These are phyloP conservation scores for Salpingus planirostris DNA, from an alignment of 2,888 invertebrate genomes.

Conservation along the genomic window DNA sequence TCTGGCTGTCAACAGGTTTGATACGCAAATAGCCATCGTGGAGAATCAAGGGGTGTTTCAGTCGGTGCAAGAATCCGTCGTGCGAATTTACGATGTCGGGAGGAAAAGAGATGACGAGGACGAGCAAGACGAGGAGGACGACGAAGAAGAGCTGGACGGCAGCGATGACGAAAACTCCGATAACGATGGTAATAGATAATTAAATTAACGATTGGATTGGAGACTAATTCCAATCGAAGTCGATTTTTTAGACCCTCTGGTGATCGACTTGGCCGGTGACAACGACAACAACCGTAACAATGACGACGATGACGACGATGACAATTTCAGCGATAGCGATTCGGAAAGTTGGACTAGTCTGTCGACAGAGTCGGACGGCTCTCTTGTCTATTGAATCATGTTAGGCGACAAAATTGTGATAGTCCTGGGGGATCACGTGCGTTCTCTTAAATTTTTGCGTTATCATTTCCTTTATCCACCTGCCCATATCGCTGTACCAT, in stretches of 20 bases:
- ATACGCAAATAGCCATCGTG: conserved; percentile 82
- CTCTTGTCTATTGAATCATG: no score
- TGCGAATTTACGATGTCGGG: conserved; percentile 89
- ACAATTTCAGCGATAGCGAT: conserved; percentile 17
- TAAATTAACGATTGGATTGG: no score
- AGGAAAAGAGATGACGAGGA: conserved; percentile 80
- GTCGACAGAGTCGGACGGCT: conserved; percentile 9
- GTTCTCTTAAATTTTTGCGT: no score
- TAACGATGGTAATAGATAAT: conserved; percentile 33
- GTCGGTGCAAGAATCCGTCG: conserved; percentile 79
- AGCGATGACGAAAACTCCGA: conserved; percentile 54
- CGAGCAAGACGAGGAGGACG: conserved; percentile 66
- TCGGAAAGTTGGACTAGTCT: conserved; percentile 17
- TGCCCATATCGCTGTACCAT: no score
- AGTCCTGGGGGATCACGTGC: no score
- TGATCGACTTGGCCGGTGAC: conserved; percentile 34
- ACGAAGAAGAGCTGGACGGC: conserved; percentile 51
- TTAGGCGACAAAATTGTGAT: no score
- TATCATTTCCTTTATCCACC: no score
- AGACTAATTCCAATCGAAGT: no score
- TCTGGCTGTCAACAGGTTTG: conserved; percentile 71
- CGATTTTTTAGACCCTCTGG: conserved; percentile 22
- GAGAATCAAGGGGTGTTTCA: conserved; percentile 82
- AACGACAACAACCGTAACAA: conserved; percentile 35
- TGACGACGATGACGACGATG: conserved; percentile 23